Base-by-base conservation (phyloP, 1,140 invertebrate genomes). In the honey bee (Apis mellifera) region DNA sequence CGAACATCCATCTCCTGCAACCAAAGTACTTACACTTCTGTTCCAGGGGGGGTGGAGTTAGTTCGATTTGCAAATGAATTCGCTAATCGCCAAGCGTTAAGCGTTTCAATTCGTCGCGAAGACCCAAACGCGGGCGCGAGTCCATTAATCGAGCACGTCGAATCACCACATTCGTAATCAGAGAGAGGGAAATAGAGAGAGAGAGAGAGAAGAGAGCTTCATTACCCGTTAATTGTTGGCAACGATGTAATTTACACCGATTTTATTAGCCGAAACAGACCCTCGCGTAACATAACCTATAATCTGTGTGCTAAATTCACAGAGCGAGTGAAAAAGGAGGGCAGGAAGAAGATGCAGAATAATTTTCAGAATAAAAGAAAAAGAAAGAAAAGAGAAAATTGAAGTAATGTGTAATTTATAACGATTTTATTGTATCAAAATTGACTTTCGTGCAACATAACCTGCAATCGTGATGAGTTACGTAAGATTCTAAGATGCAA, bases 231-330 rank as follows among this genome's bases (percentile, higher is more conserved):
- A 74, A 87, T 86, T 71, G 75, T 72, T 52, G 9, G 68, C 52
- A 73, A 73, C 72, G 84, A 82, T 86, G 80, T 83, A 87, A 87
- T 87, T 87, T 84, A 76, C 81, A 71, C 84, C 55, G 84, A 87
- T 86, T 86, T 87, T 86, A 87, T 87, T 85, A 76, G 75, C 66
- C 84, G 65, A 62, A 77, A 74, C 71, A 2, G 8, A 57, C 71
- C 73, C 81, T 65, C 69, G 55, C 66, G 7, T 62, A 62, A 42
- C 32, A 42, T 42, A 42, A 42, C 32, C 32, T 42, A 42, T 42
- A 42, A 42, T 5, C 32, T n/a, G n/a, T n/a, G 32, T 42, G 32
- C 5, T 42, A 42, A 42, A 42, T 7, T 42, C 32, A 42, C 32
- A 42, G 32, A 5, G 5, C 32, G 7, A 42, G 5, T 42, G 32